Conservation (phyloP, 2,888 invertebrate species). For the Zaprionus obscuricornis region DNA sequence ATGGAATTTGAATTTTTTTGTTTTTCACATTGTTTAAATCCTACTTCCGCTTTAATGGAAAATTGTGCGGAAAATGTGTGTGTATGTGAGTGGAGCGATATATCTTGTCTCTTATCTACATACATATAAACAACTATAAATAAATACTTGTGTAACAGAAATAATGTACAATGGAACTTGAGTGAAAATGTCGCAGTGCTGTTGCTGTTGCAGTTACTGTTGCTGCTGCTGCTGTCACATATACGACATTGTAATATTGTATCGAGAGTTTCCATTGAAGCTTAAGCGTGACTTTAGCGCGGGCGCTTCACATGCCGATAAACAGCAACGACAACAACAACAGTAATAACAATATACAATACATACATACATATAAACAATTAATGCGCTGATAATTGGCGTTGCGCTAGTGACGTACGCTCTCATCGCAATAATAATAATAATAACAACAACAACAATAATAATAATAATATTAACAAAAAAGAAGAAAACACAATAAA, state of each 20-base stretch:
- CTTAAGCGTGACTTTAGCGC: conserved; percentile 69
- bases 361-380: conserved; percentile 46
- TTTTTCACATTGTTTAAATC: conserved; percentile 4
- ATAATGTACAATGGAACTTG: conserved; percentile 41
- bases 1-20: conserved; percentile 21
- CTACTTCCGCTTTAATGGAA: conserved; percentile 50
- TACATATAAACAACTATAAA: conserved; percentile 36
- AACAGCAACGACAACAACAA: conserved; percentile 31
- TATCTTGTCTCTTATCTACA: conserved; percentile 42
- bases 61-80: conserved; percentile 53
- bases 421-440: conserved; percentile 39
- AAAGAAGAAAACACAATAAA: conserved; percentile 36
- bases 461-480: conserved; percentile 42
- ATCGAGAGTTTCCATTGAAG: conserved; percentile 59
- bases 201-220: not conserved
- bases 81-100: conserved; percentile 11
- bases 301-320: conserved; percentile 72
- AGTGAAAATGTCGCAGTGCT: conserved; percentile 37
- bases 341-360: not conserved
- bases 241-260: not conserved
- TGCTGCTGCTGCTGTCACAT: too few relatives aligned
- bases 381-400: conserved; percentile 73
- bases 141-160: conserved; percentile 25
- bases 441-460: conserved; percentile 24
- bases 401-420: conserved; percentile 37